Evolutionary conservation across 2,888 invertebrate species (phyloP).

Genomic region (Drosophila colorata): DNA sequence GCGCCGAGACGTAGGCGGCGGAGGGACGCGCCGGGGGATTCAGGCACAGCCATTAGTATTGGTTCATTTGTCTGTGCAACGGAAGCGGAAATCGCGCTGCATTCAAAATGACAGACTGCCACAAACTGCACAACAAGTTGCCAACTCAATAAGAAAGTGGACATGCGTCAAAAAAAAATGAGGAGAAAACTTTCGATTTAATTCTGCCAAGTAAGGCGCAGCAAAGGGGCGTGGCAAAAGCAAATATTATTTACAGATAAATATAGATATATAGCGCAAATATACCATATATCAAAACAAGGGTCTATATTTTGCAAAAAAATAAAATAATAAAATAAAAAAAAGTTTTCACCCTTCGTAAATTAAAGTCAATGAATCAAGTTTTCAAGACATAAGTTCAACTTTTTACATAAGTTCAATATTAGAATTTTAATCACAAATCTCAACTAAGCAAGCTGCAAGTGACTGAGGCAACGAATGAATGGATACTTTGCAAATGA

Average conservation of each 20-base stretch:
- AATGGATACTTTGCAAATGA: slow-evolving; percentile 13
- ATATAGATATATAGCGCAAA: no score
- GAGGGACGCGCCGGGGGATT: not conserved
- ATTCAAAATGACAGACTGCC: slow-evolving; percentile 61
- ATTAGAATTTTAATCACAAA: not conserved
- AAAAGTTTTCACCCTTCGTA: no score
- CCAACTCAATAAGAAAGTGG: slow-evolving; percentile 43
- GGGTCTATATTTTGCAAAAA: no score
- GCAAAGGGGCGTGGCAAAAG: slow-evolving; percentile 2
- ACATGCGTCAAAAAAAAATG: slow-evolving; percentile 31
- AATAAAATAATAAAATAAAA: no score
- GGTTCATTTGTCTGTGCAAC: slow-evolving; percentile 49
- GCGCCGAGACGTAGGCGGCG: not conserved
- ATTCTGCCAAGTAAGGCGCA: slow-evolving; percentile 6
- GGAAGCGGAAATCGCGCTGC: slow-evolving; percentile 68
- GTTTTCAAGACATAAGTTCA: no score
- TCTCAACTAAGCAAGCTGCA: slow-evolving; percentile 4
- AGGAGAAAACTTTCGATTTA: no score
- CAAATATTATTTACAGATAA: not conserved
- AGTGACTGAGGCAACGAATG: not conserved
- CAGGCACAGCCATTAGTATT: slow-evolving; percentile 49
- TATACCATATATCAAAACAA: no score
- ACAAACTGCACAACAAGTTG: slow-evolving; percentile 49
- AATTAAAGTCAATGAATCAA: no score
- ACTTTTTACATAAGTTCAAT: no score